Evolutionary conservation across 2,888 invertebrate species (phyloP), one percentile per base, ranked within the genome.

Genomic region (Andrena dorsata): DNA sequence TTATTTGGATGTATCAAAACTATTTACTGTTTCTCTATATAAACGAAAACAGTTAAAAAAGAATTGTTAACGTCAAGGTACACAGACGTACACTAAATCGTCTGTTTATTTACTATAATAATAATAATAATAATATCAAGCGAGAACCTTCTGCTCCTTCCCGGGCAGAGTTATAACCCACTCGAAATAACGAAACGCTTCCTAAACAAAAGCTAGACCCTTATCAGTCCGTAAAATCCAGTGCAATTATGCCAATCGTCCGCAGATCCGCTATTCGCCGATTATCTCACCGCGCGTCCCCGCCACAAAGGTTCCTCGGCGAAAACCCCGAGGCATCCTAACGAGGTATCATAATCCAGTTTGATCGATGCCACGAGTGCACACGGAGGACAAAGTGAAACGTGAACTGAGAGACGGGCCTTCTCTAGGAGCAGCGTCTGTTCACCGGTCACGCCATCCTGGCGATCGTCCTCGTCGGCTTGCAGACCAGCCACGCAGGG

Each of bases 281-380:
- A 70, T 80, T 70, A 70, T 30, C 56, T 76, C 76, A 63, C 47
- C 51, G n/a, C n/a, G n/a, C n/a, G 32, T 23, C n/a, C 35, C 23
- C 58, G 47, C 28, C 47, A 49, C 65, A 32, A 20, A 41, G 49
- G 60, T 49, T 69, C 26, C 53, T 20, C n/a, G n/a, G 47, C 23
- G 26, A 49, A 79, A 64, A 32, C 69, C 23, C 51, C 63, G 69
- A 35, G 41, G 41, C 16, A 0, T 41, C 30, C 26, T 76, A 76
- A 71, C 80, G 41, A 69, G 35, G 56, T 75, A 71, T 76, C 71
- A 47, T 51, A 68, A 65, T 63, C 49, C 68, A 58, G 71, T 76
- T 71, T 76, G 81, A 82, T 76, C 81, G 81, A 80, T 76, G 76
- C 76, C 82, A 72, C 76, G 49, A 51, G 56, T 64, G 76, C 65